Conservation (phyloP, 2,113 vertebrate species). For the Phalacrocorax aristotelis region DNA sequence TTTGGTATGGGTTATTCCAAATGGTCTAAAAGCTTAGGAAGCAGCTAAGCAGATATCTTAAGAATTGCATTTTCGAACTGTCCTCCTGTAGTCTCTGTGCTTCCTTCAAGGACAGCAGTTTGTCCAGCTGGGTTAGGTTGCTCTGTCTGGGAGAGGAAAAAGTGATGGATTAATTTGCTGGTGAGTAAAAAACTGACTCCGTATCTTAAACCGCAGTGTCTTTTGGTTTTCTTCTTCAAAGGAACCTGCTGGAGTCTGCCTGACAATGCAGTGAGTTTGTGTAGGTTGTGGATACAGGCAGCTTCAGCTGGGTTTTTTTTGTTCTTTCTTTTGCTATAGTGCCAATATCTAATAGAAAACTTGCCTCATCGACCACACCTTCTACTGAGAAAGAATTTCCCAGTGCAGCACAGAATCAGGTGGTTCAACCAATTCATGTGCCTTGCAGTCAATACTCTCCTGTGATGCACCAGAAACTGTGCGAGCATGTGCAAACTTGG, state of each 20-base stretch:
- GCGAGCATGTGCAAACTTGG: slow-evolving; percentile 74
- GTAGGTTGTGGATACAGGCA: not conserved
- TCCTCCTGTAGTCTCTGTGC: not conserved
- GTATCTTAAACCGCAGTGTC: not conserved
- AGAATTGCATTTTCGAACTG: not conserved
- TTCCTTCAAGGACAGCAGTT: not conserved
- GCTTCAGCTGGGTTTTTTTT: not conserved
- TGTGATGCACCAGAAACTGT: slow-evolving; percentile 57
- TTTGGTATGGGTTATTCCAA: not conserved
- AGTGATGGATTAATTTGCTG: not conserved
- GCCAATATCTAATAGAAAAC: slow-evolving; percentile 39
- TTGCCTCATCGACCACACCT: not conserved
- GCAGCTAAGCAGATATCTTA: not conserved
- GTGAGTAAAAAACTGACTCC: not conserved
- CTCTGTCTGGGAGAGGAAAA: not conserved
- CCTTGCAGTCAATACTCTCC: slow-evolving; percentile 65
- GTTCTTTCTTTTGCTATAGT: not conserved
- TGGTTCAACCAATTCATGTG: slow-evolving; percentile 4
- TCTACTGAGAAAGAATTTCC: not conserved
- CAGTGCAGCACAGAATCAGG: not conserved
- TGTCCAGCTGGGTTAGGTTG: not conserved
- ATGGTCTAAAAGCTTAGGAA: not conserved
- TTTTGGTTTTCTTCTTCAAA: not conserved
- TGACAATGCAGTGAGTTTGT: not conserved
- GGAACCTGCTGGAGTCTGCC: not conserved